Evolutionary conservation across 2,888 invertebrate genomes (phyloP).

Genomic region (Ophioninae sp.): DNA sequence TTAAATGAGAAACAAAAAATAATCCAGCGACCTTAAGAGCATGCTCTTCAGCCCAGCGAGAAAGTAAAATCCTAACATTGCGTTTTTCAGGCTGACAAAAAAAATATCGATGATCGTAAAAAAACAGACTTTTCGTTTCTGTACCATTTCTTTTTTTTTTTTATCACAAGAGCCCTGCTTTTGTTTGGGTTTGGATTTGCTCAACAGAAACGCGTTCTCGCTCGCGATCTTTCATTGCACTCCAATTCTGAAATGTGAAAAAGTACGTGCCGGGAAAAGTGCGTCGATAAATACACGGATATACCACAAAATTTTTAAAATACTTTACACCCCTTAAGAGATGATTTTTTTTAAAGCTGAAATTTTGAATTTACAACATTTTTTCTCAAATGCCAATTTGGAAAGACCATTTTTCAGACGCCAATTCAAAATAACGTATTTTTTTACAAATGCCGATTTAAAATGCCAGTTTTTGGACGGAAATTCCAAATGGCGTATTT

Average conservation of each 20-base stretch:
- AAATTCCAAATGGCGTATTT: too few relatives aligned
- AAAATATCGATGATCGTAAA: constrained; percentile 41
- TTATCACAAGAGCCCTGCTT: constrained; percentile 50
- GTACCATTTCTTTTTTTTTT: constrained; percentile 29
- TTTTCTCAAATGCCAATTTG: too few relatives aligned
- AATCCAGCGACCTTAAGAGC: constrained; percentile 48
- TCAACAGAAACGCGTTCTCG: constrained; percentile 53
- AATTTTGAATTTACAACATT: too few relatives aligned
- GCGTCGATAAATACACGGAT: constrained; percentile 10
- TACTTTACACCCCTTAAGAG: too few relatives aligned
- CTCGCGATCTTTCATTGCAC: constrained; percentile 43
- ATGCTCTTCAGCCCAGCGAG: constrained; percentile 50
- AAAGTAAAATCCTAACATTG: constrained; percentile 36
- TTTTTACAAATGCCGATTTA: too few relatives aligned
- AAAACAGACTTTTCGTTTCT: constrained; percentile 30
- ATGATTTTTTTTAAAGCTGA: too few relatives aligned
- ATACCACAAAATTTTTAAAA: background rate
- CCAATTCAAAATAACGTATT: too few relatives aligned
- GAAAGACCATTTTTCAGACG: too few relatives aligned
- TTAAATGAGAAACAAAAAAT: constrained; percentile 7
- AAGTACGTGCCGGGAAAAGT: constrained; percentile 30
- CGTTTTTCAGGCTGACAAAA: constrained; percentile 38
- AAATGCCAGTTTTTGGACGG: too few relatives aligned
- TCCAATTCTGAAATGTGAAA: constrained; percentile 60
- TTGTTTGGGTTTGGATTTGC: constrained; percentile 45